Evolutionary conservation across 1,140 invertebrate genomes (phyloP).

Genomic region (Anastrepha obliqua): DNA sequence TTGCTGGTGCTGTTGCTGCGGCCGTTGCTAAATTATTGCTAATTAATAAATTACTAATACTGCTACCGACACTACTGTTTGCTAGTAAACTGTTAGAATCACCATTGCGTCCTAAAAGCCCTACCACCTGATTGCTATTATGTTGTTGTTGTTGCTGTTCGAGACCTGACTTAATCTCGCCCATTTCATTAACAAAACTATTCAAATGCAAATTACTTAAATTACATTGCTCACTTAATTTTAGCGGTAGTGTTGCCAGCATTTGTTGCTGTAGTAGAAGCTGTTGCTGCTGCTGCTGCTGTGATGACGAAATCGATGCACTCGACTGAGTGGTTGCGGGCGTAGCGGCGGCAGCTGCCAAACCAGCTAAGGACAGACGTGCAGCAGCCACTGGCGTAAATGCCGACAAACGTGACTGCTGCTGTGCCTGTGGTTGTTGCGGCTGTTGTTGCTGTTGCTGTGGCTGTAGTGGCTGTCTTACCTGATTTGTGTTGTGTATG

Average conservation of each 20-base stretch:
- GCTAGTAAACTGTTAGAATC: slow-evolving; percentile 21
- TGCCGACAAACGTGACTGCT: slow-evolving; percentile 57
- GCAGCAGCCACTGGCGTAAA: slow-evolving; percentile 30
- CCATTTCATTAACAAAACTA: slow-evolving; percentile 26
- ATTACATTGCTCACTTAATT: slow-evolving; percentile 59
- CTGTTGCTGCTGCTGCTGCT: slow-evolving; percentile 53
- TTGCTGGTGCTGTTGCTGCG: slow-evolving; percentile 55
- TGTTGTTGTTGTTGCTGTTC: slow-evolving; percentile 52
- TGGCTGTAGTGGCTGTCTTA: slow-evolving; percentile 60
- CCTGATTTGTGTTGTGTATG: slow-evolving; percentile 57
- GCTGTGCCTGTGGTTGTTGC: slow-evolving; percentile 55
- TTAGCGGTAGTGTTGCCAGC: slow-evolving; percentile 56
- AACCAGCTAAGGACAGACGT: background rate
- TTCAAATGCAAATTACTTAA: slow-evolving; percentile 55
- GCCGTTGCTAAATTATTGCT: slow-evolving; percentile 70
- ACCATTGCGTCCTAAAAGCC: slow-evolving; percentile 28
- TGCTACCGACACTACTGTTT: slow-evolving; percentile 68
- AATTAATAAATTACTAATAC: slow-evolving; percentile 74
- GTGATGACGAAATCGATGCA: background rate
- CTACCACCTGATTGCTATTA: slow-evolving; percentile 52
- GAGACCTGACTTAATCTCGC: slow-evolving; percentile 46
- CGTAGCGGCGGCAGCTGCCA: slow-evolving; percentile 29
- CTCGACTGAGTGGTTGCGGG: background rate
- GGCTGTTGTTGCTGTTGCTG: slow-evolving; percentile 59
- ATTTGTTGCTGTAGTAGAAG: slow-evolving; percentile 55